Percentiles rank a stretch among this genome's conserved stretches.
These are phyloP conservation scores for Nipponia nippon DNA, from an alignment of 2,113 vertebrate species.

Conservation along the genomic window DNA sequence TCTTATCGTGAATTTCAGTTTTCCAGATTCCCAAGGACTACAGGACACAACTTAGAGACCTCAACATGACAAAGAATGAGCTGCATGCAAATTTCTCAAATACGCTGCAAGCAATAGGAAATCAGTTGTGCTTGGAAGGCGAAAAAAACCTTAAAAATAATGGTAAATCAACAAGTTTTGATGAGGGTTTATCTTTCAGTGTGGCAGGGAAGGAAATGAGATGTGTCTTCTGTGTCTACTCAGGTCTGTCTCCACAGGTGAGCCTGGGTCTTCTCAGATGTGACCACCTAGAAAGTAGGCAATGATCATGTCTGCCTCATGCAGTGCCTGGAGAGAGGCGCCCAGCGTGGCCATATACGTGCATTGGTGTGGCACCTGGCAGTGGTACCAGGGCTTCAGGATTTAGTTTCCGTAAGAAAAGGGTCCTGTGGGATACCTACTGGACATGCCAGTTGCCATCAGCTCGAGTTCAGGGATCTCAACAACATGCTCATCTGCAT, in stretches of 20 bases:
- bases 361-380: background rate
- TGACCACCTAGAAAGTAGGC: background rate
- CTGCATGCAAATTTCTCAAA: background rate
- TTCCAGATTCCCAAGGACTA: background rate
- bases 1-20: background rate
- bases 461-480: background rate
- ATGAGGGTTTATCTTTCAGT: background rate
- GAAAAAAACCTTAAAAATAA: background rate
- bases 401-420: background rate
- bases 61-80: background rate
- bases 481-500: background rate
- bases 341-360: background rate
- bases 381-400: background rate
- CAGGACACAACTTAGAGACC: background rate
- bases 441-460: no score
- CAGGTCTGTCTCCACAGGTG: background rate
- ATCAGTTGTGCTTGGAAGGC: background rate
- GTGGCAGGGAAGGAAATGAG: background rate
- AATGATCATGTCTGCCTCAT: background rate
- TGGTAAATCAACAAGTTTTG: background rate
- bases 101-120: background rate
- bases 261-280: background rate
- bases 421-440: background rate
- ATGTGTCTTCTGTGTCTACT: background rate
- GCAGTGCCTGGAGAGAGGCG: background rate